Percentiles rank a stretch among this genome's conserved stretches.
phyloP scores from a whole-genome alignment of 2,797 vertebrate species.

The Hapalemur alaotrensis region DNA sequence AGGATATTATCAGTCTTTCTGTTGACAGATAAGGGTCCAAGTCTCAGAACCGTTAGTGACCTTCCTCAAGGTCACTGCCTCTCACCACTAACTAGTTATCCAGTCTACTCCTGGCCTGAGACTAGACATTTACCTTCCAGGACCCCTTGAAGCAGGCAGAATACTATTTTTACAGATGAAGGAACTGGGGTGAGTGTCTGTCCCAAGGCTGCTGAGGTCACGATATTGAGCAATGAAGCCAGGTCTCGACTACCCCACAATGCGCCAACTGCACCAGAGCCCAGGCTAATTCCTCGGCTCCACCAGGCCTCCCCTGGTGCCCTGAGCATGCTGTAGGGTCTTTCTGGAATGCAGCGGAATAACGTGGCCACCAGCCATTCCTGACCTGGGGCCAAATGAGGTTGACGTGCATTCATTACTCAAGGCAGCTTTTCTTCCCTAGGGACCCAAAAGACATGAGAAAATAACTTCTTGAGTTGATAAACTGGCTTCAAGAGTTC shows the following conservation, averaged over 20 bases:
- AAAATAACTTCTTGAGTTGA: neutral
- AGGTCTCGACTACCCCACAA: no score
- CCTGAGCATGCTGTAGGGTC: neutral
- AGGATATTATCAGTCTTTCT: neutral
- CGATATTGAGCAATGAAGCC: neutral
- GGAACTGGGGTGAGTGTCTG: neutral
- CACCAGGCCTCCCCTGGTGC: neutral
- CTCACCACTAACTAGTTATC: neutral
- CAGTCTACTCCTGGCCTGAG: neutral
- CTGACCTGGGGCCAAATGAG: neutral
- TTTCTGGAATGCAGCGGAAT: neutral
- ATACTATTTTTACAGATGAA: neutral
- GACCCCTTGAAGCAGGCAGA: neutral
- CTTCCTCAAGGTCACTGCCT: neutral
- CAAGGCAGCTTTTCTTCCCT: neutral
- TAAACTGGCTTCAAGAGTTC: neutral
- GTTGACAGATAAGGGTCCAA: neutral
- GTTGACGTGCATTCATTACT: neutral
- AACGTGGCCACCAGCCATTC: neutral
- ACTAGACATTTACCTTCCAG: neutral
- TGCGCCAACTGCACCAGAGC: fast-evolving
- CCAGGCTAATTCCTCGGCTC: neutral
- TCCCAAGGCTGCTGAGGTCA: neutral
- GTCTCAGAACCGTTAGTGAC: neutral
- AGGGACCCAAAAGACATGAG: neutral